Percentiles rank a stretch among this genome's conserved stretches.
Evolutionary conservation across 2,888 invertebrate genomes (phyloP).

Genomic region (Augochlorella aurata): DNA sequence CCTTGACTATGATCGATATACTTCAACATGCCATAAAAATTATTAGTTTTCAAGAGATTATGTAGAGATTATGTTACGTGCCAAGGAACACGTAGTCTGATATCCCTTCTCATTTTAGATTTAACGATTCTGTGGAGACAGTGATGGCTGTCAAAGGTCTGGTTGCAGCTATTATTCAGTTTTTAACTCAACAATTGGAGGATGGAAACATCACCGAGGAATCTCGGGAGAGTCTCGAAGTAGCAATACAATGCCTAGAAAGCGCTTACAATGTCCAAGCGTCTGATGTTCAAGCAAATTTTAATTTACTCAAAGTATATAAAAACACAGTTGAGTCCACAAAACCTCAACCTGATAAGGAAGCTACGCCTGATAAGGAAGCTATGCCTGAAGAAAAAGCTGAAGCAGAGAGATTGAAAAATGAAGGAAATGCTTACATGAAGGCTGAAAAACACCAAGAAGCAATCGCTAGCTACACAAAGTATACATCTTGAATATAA

Average conservation of each 20-base stretch:
- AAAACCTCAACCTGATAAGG: conserved; percentile 61
- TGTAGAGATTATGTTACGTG: conserved; percentile 60
- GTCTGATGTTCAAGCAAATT: conserved; percentile 80
- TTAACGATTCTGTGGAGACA: conserved; percentile 30
- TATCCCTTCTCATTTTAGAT: conserved; percentile 31
- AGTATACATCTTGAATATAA: conserved; percentile 75
- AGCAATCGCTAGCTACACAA: conserved; percentile 92
- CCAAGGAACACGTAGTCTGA: not conserved
- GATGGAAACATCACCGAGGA: conserved; percentile 80
- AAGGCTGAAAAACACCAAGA: conserved; percentile 90
- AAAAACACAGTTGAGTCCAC: conserved; percentile 77
- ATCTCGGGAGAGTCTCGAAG: conserved; percentile 92
- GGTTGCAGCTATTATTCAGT: conserved; percentile 85
- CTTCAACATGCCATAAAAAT: not conserved
- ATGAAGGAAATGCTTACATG: conserved; percentile 94
- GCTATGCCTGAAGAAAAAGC: conserved; percentile 84
- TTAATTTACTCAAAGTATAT: conserved; percentile 82
- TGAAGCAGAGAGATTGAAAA: conserved; percentile 93
- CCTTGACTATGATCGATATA: not conserved
- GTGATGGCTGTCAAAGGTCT: conserved; percentile 79
- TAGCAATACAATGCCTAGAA: conserved; percentile 96
- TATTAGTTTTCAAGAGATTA: not conserved
- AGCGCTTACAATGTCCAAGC: conserved; percentile 90
- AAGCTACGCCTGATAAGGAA: conserved; percentile 78
- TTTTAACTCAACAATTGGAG: conserved; percentile 84